Base-by-base conservation (phyloP, 2,888 invertebrate genomes). In the Oligia strigilis region DNA sequence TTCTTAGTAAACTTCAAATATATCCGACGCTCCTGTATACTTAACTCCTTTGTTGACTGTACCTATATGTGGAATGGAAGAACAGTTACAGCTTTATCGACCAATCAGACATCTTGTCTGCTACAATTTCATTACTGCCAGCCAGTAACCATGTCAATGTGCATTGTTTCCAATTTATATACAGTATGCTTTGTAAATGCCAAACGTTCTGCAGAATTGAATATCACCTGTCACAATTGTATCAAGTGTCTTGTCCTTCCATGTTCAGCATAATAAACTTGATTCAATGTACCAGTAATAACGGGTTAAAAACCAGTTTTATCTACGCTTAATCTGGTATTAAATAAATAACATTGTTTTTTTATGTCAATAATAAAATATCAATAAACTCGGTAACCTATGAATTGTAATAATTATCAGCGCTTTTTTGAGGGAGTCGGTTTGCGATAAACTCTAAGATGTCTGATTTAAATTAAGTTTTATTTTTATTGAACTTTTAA, bases 301-400 rank as follows among this genome's bases (percentile, higher is more conserved):
- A 80, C 81, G 14, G 17, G 72, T 65, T 75, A 1, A 58, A 75
- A 80, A 65, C 77, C 19, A 19, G 72, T 83, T 79, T 36, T 36
- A 80, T 84, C 72, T 69, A 36, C 71, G 46, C 14, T 72, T 64
- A 13, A 58, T 71, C 66, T 60, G 14, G 36, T 75, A 43, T 70
- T 66, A 29, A 70, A 75, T 66, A 73, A 65, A 62, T 40, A 72
- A 74, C 29, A 67, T 72, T 66, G 36, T 1, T 9, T 19, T 69
- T 67, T 86, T 82, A 66, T 67, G 67, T 77, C 29, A 77, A 65
- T n/a, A 66, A 72, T 65, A 55, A 77, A 67, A 80, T 67, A 80
- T 73, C 67, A 73, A 55, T 58, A 84, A 67, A 80, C 70, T 83
- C 19, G 19, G 60, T 77, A 74, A 80, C 69, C 73, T 80, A 49